A percentile compares a stretch with the other conserved stretches of the same genome.
Conservation (phyloP, 2,888 invertebrate species). For the Catocala nupta region DNA sequence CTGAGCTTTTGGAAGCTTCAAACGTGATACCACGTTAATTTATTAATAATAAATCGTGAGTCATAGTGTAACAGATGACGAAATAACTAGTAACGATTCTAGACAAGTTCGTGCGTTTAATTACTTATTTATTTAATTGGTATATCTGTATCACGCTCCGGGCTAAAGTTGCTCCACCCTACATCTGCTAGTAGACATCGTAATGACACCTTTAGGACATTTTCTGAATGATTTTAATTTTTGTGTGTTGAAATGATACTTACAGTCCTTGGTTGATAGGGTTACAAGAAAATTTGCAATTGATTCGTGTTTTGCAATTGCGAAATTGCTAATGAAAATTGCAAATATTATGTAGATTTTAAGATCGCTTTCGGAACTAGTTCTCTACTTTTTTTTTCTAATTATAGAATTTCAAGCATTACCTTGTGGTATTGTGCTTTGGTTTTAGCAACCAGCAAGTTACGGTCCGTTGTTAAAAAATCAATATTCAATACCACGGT, state of each 20-base stretch:
- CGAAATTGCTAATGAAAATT: not conserved
- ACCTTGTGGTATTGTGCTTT: too few species aligned
- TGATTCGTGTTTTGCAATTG: not conserved
- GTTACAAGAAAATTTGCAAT: not conserved
- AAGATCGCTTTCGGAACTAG: not conserved
- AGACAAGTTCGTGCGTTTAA: conserved; percentile 5
- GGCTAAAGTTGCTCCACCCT: not conserved
- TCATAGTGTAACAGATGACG: not conserved
- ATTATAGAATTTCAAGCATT: too few species aligned
- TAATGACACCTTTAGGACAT: conserved; percentile 6
- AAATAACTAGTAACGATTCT: not conserved
- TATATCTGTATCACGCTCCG: not conserved
- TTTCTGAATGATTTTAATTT: not conserved
- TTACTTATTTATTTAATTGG: conserved; percentile 6
- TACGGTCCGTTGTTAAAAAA: too few species aligned
- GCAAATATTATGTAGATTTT: too few species aligned
- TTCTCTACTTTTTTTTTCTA: not conserved
- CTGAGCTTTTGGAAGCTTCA: too few species aligned
- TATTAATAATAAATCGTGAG: too few species aligned
- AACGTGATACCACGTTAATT: too few species aligned
- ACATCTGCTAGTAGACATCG: not conserved
- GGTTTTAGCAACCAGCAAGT: too few species aligned
- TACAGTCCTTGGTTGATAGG: not conserved
- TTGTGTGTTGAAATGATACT: conserved; percentile 2
- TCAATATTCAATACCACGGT: too few species aligned